Conservation (phyloP, 2,797 vertebrate species). For the Pseudochaenichthys georgianus region DNA sequence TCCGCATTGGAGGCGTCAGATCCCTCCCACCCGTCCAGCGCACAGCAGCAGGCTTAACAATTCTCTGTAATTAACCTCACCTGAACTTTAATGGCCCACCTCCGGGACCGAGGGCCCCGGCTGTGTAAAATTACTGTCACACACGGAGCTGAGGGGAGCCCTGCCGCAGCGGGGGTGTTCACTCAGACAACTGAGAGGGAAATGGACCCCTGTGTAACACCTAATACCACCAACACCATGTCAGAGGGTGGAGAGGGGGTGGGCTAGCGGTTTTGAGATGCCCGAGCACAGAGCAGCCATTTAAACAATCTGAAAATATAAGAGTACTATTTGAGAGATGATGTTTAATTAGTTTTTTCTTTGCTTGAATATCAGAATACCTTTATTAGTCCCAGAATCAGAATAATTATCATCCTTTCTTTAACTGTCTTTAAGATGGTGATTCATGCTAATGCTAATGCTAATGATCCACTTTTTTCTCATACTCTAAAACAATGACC, state of each 20-base stretch:
- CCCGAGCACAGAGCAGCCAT: slow-evolving; percentile 11
- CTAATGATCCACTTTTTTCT: background rate
- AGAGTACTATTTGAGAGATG: background rate
- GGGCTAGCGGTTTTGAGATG: slow-evolving; percentile 43
- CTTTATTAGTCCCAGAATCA: too few relatives aligned
- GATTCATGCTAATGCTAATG: slow-evolving; percentile 15
- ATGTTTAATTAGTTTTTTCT: background rate
- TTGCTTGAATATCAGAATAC: background rate
- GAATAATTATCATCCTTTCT: background rate
- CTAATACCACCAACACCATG: slow-evolving; percentile 76
- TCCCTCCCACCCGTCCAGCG: slow-evolving; percentile 68
- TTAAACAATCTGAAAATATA: slow-evolving; percentile 19
- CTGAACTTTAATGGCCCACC: slow-evolving; percentile 85
- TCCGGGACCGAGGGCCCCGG: slow-evolving; percentile 76
- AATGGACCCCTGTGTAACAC: slow-evolving; percentile 81
- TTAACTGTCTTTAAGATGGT: background rate
- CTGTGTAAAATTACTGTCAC: slow-evolving; percentile 83
- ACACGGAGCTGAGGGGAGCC: slow-evolving; percentile 66
- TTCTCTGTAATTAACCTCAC: slow-evolving; percentile 86
- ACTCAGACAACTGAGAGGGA: slow-evolving; percentile 76
- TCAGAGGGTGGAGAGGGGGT: slow-evolving; percentile 56
- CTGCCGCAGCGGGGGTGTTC: slow-evolving; percentile 72
- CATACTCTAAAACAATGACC: background rate
- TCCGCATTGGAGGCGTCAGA: slow-evolving; percentile 70
- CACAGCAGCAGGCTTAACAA: slow-evolving; percentile 80